phyloP scores from a whole-genome alignment of 1,140 invertebrate genomes.

The Trichonephila clavata region DNA sequence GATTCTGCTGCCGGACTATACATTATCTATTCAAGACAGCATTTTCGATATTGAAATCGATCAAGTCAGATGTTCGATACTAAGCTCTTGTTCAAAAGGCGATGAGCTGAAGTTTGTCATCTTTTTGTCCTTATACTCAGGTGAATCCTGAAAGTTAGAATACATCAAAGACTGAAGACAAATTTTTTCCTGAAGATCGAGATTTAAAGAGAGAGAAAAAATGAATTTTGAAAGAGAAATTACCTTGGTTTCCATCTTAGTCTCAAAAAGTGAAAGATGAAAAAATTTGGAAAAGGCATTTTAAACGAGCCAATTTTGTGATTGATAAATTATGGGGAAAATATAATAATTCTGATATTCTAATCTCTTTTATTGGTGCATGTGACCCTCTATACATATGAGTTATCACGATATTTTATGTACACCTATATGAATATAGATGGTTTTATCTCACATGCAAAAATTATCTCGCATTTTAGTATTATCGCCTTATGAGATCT shows the following conservation, averaged over 20 bases:
- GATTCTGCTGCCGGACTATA: not conserved
- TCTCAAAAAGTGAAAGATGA: too few relatives aligned
- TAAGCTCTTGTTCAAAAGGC: not conserved
- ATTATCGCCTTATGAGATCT: not conserved
- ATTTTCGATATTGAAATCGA: slow-evolving; percentile 22
- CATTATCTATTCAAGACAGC: slow-evolving; percentile 24
- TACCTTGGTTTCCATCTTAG: too few relatives aligned
- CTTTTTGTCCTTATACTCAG: not conserved
- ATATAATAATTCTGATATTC: not conserved
- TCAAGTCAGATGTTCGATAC: slow-evolving; percentile 12
- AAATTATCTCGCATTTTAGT: not conserved
- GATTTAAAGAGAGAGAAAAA: too few relatives aligned
- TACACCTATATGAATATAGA: not conserved
- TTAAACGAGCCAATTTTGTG: too few relatives aligned
- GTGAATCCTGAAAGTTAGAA: not conserved
- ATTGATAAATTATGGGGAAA: too few relatives aligned
- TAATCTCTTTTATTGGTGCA: not conserved
- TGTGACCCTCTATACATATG: not conserved
- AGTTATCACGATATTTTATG: not conserved
- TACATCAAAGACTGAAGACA: not conserved
- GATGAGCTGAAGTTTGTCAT: not conserved
- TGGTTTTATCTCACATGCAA: not conserved
- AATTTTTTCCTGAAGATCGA: not conserved
- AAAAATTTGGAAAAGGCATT: too few relatives aligned
- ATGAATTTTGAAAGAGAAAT: too few relatives aligned